Base-by-base conservation (phyloP, 2,888 invertebrate species). In the Rotaria magnacalcarata region DNA sequence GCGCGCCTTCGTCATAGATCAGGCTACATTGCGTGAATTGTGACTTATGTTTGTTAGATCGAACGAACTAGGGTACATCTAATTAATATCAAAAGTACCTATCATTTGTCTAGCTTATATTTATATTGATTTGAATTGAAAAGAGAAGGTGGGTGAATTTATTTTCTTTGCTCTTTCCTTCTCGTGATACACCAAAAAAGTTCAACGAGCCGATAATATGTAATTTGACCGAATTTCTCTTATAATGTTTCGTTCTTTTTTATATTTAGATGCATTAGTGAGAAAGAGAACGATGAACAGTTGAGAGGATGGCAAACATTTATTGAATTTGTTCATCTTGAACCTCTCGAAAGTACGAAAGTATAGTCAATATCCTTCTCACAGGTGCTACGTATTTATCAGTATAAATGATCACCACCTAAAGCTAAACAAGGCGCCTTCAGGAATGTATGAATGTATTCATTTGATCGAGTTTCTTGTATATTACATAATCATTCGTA, bases 291-390 rank as follows among this genome's bases (percentile, higher is more conserved):
- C 34, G 67, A 67, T 34, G 27, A 67, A 67, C 27, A 67, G 27
- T 67, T 67, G 67, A 67, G 67, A 67, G 34, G 67, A 34, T 67
- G 67, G 67, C 67, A 67, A 67, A 34, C 67, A 67, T 67, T 67
- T 67, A 67, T 67, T 67, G 67, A 67, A 67, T 67, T 67, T 67
- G 27, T 67, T 67, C 67, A 67, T 67, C 4, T 67, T 67, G 27
- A 27, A 5, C 34, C 7, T 34, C 27, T n/a, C 8, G 5, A 34
- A 16, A 67, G 67, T 2, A 67, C 11, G 1, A 27, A 34, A 67
- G 67, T 16, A 67, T 14, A 11, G 3, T 14, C 67, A 27, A 67
- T 67, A 14, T n/a, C 5, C 3, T n/a, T 27, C 67, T 67, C 67
- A 67, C 67, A 67, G 67, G 67, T 67, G 67, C 67, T 34, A 67